Evolutionary conservation across 2,888 invertebrate species (phyloP), one percentile per base, ranked within the genome.

Genomic region (Lasioglossum marginatum): DNA sequence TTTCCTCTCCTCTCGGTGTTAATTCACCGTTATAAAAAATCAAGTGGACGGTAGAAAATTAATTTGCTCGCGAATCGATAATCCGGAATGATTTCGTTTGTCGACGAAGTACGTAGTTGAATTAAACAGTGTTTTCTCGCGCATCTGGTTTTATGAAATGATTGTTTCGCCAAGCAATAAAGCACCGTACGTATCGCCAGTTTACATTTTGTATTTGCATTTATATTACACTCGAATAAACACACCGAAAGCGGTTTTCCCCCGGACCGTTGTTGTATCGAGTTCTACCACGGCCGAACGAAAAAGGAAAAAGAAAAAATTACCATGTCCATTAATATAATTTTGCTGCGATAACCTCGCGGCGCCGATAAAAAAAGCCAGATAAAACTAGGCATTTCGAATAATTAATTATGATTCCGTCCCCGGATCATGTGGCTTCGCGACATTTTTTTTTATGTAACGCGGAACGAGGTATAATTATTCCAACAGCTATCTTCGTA

Each of bases 91-190:
- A 70, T 70, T 40, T 70, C 23, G 37, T 37, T 70, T 40, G 40
- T 19, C 37, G 34, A 10, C 23, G 34, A 23, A 0, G 37, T 37
- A 10, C 23, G 34, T 68, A 68, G 37, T n/a, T 70, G 40, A 37
- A 70, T 37, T 37, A 40, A 70, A 70, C 70, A n/a, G 37, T 70
- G 40, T 70, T 70, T 14, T 40, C n/a, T n/a, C 37, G 37, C 23
- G n/a, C 37, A 70, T 70, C 70, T 40, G 70, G 23, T 12, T 40
- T 70, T 70, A 70, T 40, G 37, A 70, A 70, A 70, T 40, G 70
- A 40, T 70, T 23, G n/a, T 66, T 34, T 66, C 66, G 16, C 66
- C 19, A 63, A 63, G 19, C 34, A 37, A 37, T 37, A 37, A 19
- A 37, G 66, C 19, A 8, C 6, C 31, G 8, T 34, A 66, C 66